Conservation (phyloP, 2,888 invertebrate genomes). For the Clepsis dumicolana region DNA sequence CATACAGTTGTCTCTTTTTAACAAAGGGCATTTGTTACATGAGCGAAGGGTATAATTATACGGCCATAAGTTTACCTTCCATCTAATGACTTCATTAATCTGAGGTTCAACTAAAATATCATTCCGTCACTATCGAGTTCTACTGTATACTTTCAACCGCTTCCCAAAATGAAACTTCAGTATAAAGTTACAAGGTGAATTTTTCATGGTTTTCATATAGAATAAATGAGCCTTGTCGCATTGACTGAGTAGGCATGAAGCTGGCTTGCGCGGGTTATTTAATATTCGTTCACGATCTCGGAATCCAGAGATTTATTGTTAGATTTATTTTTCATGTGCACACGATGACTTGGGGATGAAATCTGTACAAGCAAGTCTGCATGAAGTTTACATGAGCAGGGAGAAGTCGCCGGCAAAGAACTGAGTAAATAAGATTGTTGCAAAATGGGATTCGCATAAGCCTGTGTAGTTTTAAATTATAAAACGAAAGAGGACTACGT, state of each 20-base stretch:
- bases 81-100: no score
- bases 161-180: background rate
- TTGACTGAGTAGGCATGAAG: background rate
- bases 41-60: no score
- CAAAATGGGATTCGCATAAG: no score
- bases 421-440: no score
- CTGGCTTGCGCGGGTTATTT: conserved; percentile 1
- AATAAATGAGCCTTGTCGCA: background rate
- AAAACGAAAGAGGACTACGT: no score
- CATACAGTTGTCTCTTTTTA: no score
- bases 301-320: conserved; percentile 1
- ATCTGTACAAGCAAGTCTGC: background rate
- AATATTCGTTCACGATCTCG: background rate
- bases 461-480: no score
- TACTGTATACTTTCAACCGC: background rate
- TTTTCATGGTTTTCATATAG: background rate
- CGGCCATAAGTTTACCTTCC: no score
- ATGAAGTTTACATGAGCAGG: background rate
- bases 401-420: no score
- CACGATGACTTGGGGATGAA: background rate
- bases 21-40: no score
- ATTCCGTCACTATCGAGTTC: no score
- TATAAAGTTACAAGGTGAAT: background rate
- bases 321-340: conserved; percentile 6
- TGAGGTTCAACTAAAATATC: no score